Percentiles rank a stretch among this genome's conserved stretches.
These are phyloP conservation scores for Dicrostonyx torquatus DNA, from an alignment of 2,797 vertebrate species.

Conservation along the genomic window DNA sequence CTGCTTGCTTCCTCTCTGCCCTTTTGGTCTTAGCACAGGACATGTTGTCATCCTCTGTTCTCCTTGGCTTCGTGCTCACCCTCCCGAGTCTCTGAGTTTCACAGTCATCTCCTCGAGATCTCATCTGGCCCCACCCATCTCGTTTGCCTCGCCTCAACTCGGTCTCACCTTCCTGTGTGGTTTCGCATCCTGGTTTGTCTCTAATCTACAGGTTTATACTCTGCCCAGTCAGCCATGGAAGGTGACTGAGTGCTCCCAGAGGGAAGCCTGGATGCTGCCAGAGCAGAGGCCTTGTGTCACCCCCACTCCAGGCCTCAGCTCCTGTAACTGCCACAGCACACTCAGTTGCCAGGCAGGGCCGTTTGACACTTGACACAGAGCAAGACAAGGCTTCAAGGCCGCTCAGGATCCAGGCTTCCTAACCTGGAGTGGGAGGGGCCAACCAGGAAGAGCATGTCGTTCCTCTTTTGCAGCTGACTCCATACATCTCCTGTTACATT, in stretches of 20 bases:
- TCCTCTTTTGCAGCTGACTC: slow-evolving; percentile 92
- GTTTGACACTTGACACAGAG: not conserved
- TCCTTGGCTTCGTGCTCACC: not conserved
- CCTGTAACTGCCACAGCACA: no score
- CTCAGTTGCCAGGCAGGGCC: not conserved
- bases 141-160: not conserved
- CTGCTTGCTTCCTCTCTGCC: not conserved
- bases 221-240: not conserved
- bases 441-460: slow-evolving; percentile 86
- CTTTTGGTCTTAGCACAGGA: not conserved
- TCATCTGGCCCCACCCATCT: not conserved
- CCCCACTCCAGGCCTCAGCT: not conserved
- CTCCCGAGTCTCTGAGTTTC: not conserved
- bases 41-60: slow-evolving; percentile 70
- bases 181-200: not conserved
- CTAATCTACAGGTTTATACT: not conserved
- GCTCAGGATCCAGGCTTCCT: not conserved
- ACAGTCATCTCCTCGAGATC: not conserved
- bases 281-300: not conserved
- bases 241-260: not conserved
- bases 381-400: no score
- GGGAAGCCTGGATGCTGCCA: not conserved
- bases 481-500: slow-evolving; percentile 95
- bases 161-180: not conserved
- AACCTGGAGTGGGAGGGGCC: no score